Conservation (phyloP, 2,797 vertebrate genomes). For the Cuniculus paca region DNA sequence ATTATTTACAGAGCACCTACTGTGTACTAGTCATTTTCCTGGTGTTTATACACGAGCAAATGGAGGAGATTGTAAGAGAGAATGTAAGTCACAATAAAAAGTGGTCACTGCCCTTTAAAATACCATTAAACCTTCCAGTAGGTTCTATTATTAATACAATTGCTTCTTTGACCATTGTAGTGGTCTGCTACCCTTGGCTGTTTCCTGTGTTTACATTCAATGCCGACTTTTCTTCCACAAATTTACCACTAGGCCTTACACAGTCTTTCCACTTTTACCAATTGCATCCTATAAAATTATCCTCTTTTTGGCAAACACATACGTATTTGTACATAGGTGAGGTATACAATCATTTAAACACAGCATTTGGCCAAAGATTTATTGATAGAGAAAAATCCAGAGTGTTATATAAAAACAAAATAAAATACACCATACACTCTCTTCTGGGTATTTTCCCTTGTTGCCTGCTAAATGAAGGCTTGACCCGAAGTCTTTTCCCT, state of each 20-base stretch:
- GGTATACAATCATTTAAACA: background rate
- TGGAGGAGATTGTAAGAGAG: accelerated
- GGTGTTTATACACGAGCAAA: background rate
- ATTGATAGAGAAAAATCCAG: conserved; percentile 23
- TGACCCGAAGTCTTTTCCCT: background rate
- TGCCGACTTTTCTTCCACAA: background rate
- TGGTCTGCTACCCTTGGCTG: background rate
- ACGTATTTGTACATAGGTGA: background rate
- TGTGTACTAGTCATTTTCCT: background rate
- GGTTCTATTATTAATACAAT: background rate
- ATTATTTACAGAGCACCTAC: conserved; percentile 9
- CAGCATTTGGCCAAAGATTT: background rate
- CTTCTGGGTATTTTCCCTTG: background rate
- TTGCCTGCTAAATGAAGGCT: background rate
- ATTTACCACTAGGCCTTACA: background rate
- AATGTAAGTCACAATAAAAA: background rate
- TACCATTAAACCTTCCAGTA: background rate
- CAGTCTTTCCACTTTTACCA: background rate
- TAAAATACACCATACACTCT: background rate
- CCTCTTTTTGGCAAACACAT: conserved; percentile 21
- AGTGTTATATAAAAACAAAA: background rate
- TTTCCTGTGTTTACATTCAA: background rate
- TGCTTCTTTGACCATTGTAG: background rate
- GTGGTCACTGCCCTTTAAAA: background rate
- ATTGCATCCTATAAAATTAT: background rate